Conservation (phyloP, 2,113 vertebrate species). For the Corvus cornix region DNA sequence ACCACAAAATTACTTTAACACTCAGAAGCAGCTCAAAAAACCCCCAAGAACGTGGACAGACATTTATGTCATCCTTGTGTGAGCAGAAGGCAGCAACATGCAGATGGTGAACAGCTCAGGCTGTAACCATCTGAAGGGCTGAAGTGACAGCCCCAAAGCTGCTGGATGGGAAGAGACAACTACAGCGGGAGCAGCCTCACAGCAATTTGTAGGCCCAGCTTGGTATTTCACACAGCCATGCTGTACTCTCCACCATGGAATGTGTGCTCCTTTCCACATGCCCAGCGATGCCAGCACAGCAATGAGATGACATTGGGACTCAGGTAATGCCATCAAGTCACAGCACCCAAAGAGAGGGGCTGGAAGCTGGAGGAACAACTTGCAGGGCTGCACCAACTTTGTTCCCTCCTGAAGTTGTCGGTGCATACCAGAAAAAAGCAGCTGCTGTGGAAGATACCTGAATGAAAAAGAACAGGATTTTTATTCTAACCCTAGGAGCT, state of each 20-base stretch:
- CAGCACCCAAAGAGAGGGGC: neutral
- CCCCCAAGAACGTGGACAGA: neutral
- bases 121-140: neutral
- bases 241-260: neutral
- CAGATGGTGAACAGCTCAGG: neutral
- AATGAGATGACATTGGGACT: neutral
- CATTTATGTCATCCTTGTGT: neutral
- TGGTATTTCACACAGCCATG: rapidly evolving
- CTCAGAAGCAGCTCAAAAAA: neutral
- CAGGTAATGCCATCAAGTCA: neutral
- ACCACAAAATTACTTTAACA: neutral
- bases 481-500: neutral
- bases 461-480: neutral
- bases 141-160: neutral
- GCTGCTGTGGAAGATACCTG: neutral
- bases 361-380: neutral
- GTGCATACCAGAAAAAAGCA: neutral
- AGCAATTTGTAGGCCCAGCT: neutral
- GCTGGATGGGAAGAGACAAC: neutral
- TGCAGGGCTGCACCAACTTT: neutral
- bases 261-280: neutral
- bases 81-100: neutral
- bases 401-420: neutral
- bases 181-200: neutral
- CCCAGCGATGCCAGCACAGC: rapidly evolving